Conservation (phyloP, 2,888 invertebrate species). For the Caenorhabditis sp. region DNA sequence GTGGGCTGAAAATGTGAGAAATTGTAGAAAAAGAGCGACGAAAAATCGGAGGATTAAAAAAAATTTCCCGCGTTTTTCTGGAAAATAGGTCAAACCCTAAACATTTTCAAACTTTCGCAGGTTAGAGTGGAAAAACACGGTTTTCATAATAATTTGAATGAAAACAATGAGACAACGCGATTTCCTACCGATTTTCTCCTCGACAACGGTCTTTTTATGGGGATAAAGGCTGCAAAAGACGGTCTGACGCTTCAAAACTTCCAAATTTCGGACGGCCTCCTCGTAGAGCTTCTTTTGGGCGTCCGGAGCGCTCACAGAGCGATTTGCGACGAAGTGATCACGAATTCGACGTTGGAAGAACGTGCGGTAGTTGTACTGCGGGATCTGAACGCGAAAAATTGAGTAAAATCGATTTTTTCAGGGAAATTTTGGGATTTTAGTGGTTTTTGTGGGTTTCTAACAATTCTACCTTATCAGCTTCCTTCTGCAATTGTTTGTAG, state of each 20-base stretch:
- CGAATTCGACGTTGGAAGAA: conserved; percentile 78
- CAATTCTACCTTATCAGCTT: conserved; percentile 64
- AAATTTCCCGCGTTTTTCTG: not conserved
- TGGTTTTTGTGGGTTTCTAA: no score
- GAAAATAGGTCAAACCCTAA: not conserved
- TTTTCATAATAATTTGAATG: not conserved
- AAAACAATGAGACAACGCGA: no score
- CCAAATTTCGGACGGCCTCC: conserved; percentile 62
- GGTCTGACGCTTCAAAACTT: conserved; percentile 66
- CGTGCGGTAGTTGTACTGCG: conserved; percentile 76
- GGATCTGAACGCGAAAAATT: conserved; percentile 68
- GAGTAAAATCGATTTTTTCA: not conserved
- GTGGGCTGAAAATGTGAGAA: conserved; percentile 40
- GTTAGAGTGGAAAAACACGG: no score
- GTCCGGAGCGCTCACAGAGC: conserved; percentile 62
- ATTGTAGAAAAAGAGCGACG: no score
- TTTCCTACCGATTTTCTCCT: conserved; percentile 60
- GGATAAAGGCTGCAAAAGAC: conserved; percentile 68
- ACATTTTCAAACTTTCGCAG: not conserved
- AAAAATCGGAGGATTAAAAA: no score
- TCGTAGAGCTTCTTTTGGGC: conserved; percentile 68
- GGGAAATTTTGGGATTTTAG: not conserved
- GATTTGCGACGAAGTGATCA: conserved; percentile 75
- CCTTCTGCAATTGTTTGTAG: conserved; percentile 75
- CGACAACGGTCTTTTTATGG: conserved; percentile 72